Evolutionary conservation across 2,797 vertebrate genomes (phyloP), one percentile per base, ranked within the genome.

Genomic region (Onychomys leucogaster): DNA sequence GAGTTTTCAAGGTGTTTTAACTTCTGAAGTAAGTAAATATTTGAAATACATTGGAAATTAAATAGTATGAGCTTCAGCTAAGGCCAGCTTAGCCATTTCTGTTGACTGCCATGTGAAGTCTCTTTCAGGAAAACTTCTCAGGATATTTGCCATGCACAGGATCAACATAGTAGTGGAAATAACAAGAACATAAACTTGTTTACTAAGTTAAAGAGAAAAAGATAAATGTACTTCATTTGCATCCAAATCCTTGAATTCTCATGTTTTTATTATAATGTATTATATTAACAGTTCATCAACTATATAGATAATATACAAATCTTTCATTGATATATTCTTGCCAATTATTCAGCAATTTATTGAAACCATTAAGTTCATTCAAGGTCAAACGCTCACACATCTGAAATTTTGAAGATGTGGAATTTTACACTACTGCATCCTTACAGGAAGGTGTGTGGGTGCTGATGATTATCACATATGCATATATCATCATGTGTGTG

Each of bases 1-100:
- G 43, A 67, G 17, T 34, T 37, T 29, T 49, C 11, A 1, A 87
- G 32, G 76, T 57, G 80, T 11, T 75, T 88, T 43, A 37, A 32
- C 73, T 77, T 92, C 75, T 1, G 34, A 92, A 87, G 67, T 84
- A 95, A 87, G 46, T 69, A 55, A 25, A 41, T 69, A 86, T 94
- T 41, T 34, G 6, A 11, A 71, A n/a, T 61, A 25, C 2, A 73
- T 61, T 67, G 76, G 49, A 76, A 93, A 43, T 77, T 90, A 81
- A 93, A 93, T 7, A 61, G 43, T 41, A 11, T 90, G 49, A 76
- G 1, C 4, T 65, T 43, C 93, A 11, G 67, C 23, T 63, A 86
- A 37, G 46, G 0, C 46, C 73, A 84, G 3, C 41, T 71, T 83
- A n/a, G 12, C 6, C 27, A 61, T 13, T 12, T 34, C 32, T 67